A percentile compares a stretch with the other conserved stretches of the same genome.
Evolutionary conservation across 1,140 invertebrate genomes (phyloP).

Genomic region (Hypsibius dujardini): DNA sequence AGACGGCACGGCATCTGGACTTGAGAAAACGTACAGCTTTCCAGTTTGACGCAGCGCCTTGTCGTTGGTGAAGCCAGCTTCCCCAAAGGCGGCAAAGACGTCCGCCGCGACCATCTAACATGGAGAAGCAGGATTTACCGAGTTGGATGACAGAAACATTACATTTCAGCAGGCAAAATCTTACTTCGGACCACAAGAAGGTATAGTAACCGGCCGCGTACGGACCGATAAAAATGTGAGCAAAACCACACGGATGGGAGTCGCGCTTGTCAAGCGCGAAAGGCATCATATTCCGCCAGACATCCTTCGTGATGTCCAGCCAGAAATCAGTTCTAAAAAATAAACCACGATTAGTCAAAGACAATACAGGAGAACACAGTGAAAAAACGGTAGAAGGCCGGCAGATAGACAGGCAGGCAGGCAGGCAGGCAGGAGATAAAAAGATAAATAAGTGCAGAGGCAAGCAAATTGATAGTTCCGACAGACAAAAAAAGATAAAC

Average conservation of each 20-base stretch:
- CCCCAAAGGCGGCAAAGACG: slow-evolving; percentile 61
- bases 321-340: slow-evolving; percentile 48
- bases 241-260: slow-evolving; percentile 57
- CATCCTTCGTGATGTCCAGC: slow-evolving; percentile 48
- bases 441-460: too few species aligned
- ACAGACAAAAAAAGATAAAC: too few species aligned
- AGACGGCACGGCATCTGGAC: not conserved
- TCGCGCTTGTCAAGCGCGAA: slow-evolving; percentile 55
- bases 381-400: too few species aligned
- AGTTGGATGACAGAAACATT: slow-evolving; percentile 17
- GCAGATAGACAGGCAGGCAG: too few species aligned
- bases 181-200: slow-evolving; percentile 33
- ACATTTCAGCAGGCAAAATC: slow-evolving; percentile 18
- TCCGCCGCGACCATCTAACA: slow-evolving; percentile 73
- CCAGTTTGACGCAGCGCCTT: slow-evolving; percentile 22
- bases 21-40: slow-evolving; percentile 20
- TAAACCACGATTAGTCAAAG: not conserved
- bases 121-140: not conserved
- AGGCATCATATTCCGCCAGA: slow-evolving; percentile 51
- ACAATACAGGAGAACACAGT: not conserved
- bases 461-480: too few species aligned
- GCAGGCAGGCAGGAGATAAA: too few species aligned
- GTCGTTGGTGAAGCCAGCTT: slow-evolving; percentile 34
- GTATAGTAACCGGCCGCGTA: slow-evolving; percentile 35
- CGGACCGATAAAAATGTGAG: slow-evolving; percentile 31